phyloP scores from a whole-genome alignment of 2,888 invertebrate species.

The Ischnus inquisitorius region DNA sequence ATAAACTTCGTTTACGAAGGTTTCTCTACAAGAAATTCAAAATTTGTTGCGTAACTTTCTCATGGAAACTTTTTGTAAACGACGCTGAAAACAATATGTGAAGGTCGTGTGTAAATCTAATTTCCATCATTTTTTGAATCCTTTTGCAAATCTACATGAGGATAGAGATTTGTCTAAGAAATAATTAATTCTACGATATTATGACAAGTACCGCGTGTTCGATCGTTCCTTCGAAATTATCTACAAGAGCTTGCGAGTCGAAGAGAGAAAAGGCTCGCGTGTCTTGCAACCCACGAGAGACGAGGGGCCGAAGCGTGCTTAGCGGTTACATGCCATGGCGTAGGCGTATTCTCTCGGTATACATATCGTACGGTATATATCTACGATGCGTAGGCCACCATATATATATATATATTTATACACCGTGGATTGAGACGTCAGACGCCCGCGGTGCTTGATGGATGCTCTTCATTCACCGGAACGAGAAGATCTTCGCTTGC shows the following conservation, averaged over 20 bases:
- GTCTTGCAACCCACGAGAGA: conserved; percentile 45
- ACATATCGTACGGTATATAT: conserved; percentile 57
- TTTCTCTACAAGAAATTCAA: too few relatives aligned
- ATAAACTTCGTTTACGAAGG: too few relatives aligned
- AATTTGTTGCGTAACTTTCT: too few relatives aligned
- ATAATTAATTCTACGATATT: conserved; percentile 35
- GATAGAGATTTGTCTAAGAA: not conserved
- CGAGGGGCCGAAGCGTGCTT: conserved; percentile 57
- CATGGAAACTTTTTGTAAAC: too few relatives aligned
- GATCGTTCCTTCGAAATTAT: conserved; percentile 12
- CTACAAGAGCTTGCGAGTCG: not conserved
- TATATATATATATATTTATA: conserved; percentile 54
- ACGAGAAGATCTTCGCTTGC: conserved; percentile 81
- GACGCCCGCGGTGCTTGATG: conserved; percentile 84
- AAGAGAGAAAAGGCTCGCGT: conserved; percentile 28
- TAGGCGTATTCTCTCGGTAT: conserved; percentile 65
- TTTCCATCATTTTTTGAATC: too few relatives aligned
- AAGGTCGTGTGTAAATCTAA: too few relatives aligned
- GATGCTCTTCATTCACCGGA: conserved; percentile 82
- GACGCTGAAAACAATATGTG: too few relatives aligned
- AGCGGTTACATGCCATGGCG: conserved; percentile 67
- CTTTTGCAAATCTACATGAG: not conserved
- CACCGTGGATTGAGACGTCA: conserved; percentile 85
- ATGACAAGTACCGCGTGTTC: conserved; percentile 19
- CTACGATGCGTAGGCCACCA: conserved; percentile 64